Evolutionary conservation across 2,113 vertebrate species (phyloP).

Genomic region (Ascaphus truei): DNA sequence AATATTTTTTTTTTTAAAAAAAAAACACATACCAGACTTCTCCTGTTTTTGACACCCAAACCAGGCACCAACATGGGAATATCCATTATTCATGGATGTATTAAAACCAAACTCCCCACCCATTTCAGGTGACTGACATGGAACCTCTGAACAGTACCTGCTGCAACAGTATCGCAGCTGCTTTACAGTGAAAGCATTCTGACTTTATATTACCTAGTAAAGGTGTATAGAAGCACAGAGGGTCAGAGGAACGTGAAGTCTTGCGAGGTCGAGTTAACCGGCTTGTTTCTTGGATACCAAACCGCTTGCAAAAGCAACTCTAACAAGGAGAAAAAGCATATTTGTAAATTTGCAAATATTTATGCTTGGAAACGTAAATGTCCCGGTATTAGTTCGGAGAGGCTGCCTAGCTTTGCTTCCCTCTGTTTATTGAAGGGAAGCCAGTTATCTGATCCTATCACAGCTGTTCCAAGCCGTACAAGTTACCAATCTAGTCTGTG

Average conservation of each 20-base stretch:
- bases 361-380: background rate
- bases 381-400: background rate
- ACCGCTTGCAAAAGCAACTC: background rate
- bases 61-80: no score
- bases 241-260: background rate
- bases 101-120: no score
- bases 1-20: no score
- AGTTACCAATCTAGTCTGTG: background rate
- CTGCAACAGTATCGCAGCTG: no score
- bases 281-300: background rate
- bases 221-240: background rate
- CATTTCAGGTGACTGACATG: no score
- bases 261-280: background rate
- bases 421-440: no score
- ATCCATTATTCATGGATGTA: no score
- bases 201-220: constrained; percentile 50
- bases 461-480: background rate
- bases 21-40: no score
- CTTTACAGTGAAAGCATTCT: no score
- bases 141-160: no score
- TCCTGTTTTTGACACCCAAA: no score
- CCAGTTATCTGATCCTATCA: background rate
- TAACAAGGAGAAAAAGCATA: constrained; percentile 7
- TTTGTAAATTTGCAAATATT: background rate
- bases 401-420: no score